Conservation (phyloP, 2,888 invertebrate species). For the Fragum whitleyi region DNA sequence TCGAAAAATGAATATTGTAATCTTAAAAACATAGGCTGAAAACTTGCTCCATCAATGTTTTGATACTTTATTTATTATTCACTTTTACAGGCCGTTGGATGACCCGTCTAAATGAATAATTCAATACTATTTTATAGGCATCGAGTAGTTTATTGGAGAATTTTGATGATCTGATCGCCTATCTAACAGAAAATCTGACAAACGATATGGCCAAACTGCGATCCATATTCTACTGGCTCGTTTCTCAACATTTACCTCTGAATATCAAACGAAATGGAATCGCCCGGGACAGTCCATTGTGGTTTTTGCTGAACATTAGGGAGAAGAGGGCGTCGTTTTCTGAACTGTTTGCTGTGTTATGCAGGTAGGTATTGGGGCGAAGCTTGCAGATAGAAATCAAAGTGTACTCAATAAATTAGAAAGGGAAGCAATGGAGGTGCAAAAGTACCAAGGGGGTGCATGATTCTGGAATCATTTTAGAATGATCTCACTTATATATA, state of each 20-base stretch:
- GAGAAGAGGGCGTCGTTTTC: constrained; percentile 61
- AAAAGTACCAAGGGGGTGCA: no score
- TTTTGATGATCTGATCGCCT: constrained; percentile 65
- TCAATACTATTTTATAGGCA: constrained; percentile 37
- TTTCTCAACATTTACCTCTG: constrained; percentile 59
- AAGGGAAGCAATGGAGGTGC: no score
- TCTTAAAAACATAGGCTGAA: no score
- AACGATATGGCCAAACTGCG: constrained; percentile 62
- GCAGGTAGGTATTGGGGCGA: constrained; percentile 61
- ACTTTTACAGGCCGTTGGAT: no score
- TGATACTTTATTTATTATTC: no score
- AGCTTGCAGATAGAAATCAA: not conserved
- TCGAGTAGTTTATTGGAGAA: constrained; percentile 45
- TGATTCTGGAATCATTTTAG: no score
- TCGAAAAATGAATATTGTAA: no score
- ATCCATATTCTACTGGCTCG: constrained; percentile 69
- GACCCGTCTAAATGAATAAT: no score
- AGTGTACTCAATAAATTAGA: no score
- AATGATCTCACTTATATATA: no score
- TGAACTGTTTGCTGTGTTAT: constrained; percentile 64
- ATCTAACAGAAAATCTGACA: constrained; percentile 50
- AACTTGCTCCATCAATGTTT: no score
- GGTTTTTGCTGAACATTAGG: constrained; percentile 63
- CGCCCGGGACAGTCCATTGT: constrained; percentile 60
- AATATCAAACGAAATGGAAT: constrained; percentile 46